These are phyloP conservation scores for Pitta sordida DNA, from an alignment of 2,113 vertebrate genomes.

Conservation along the genomic window DNA sequence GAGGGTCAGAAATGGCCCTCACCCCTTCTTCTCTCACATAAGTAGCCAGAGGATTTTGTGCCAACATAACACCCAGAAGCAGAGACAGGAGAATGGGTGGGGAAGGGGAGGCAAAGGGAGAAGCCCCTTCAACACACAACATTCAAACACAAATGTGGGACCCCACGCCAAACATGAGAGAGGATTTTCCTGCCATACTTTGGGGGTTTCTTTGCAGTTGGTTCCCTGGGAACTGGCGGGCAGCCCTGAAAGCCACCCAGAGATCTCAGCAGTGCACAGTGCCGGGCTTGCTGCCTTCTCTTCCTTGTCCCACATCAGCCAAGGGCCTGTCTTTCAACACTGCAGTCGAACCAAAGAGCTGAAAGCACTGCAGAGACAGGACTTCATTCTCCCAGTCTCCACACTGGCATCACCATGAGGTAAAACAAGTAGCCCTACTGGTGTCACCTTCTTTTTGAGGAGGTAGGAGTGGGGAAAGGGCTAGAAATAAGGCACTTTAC, in stretches of 20 bases:
- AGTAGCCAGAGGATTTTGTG: not conserved
- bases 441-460: not conserved
- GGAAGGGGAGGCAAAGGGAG: not conserved
- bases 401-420: rapidly evolving
- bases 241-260: rapidly evolving
- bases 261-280: not conserved
- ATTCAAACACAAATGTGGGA: not conserved
- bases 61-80: rapidly evolving
- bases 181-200: not conserved
- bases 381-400: not conserved
- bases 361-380: not conserved
- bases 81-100: not conserved
- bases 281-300: rapidly evolving
- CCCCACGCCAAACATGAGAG: rapidly evolving
- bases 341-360: not conserved
- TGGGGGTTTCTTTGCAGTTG: not conserved
- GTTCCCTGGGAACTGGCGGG: not conserved
- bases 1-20: not conserved
- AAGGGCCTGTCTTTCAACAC: not conserved
- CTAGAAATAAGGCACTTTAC: not conserved
- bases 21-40: not conserved
- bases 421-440: not conserved
- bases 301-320: not conserved
- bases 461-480: not conserved
- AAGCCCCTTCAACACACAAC: not conserved